Percentiles rank a stretch among this genome's conserved stretches.
Conservation (phyloP, 2,888 invertebrate species). For the Pseudoips prasinana region DNA sequence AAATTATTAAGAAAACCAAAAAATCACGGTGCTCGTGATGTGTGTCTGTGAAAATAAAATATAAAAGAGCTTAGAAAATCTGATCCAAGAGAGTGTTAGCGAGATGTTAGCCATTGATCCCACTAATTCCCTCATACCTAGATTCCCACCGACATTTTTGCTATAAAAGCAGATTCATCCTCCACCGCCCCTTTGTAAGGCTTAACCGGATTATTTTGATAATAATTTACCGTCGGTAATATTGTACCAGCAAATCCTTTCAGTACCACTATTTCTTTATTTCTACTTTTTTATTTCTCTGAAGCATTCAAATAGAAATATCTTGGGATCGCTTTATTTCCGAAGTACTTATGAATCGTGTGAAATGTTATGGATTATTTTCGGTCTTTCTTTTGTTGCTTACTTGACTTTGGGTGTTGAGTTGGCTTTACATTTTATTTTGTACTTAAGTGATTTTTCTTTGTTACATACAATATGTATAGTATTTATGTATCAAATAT, state of each 20-base stretch:
- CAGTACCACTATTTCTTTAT: conserved; percentile 37
- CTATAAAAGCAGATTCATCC: conserved; percentile 41
- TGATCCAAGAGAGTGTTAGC: background rate
- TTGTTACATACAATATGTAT: no score
- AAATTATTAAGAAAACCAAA: no score
- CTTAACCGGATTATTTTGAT: conserved; percentile 47
- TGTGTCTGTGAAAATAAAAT: no score
- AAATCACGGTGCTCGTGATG: no score
- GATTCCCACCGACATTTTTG: conserved; percentile 18
- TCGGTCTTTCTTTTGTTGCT: background rate
- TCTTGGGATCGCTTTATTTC: conserved; percentile 25
- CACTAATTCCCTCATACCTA: conserved; percentile 27
- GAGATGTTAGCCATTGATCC: conserved; percentile 18
- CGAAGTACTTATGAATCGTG: conserved; percentile 24
- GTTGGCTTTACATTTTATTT: conserved; percentile 8
- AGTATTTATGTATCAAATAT: no score
- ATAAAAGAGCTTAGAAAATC: no score
- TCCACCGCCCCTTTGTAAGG: conserved; percentile 33
- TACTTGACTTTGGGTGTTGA: background rate
- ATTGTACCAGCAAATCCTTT: conserved; percentile 43
- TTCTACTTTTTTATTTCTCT: conserved; percentile 31
- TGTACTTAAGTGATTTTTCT: background rate
- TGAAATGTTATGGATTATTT: conserved; percentile 22
- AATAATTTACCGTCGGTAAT: conserved; percentile 45
- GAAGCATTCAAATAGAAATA: conserved; percentile 32